Evolutionary conservation across 2,888 invertebrate species (phyloP).

Genomic region (Smittia sp.): DNA sequence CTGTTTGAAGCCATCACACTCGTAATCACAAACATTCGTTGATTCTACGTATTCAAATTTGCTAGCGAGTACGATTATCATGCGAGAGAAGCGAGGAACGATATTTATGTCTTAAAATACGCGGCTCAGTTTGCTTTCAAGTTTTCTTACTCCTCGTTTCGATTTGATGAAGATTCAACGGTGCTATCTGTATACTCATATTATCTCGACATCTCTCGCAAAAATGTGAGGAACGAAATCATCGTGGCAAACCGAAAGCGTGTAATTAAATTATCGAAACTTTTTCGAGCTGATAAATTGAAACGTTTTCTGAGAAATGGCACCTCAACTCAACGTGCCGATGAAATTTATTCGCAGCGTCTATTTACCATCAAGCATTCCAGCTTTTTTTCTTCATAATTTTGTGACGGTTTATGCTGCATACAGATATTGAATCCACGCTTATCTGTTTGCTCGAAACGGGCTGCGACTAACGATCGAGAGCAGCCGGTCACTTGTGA

Average conservation of each 20-base stretch:
- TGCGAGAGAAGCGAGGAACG: background rate
- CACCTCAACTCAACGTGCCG: background rate
- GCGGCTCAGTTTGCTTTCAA: background rate
- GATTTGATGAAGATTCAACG: background rate
- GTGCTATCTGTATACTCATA: background rate
- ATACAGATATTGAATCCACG: no score
- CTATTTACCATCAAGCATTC: background rate
- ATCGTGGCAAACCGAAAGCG: slow-evolving; percentile 1
- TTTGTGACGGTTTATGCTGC: no score
- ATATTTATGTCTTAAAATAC: background rate
- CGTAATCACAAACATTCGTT: slow-evolving; percentile 6
- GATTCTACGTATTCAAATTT: background rate
- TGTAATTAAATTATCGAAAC: slow-evolving; percentile 38
- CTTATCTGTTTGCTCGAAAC: no score
- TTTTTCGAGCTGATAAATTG: slow-evolving; percentile 22
- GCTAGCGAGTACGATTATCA: background rate
- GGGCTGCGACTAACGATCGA: no score
- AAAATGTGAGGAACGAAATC: background rate
- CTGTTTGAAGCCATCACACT: background rate
- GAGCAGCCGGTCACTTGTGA: slow-evolving; percentile 4
- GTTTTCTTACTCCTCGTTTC: background rate
- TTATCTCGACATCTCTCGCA: background rate
- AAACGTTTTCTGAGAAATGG: background rate
- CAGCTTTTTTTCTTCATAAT: no score
- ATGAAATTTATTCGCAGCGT: background rate